Base-by-base conservation (phyloP, 2,113 vertebrate genomes). In the Microcebus jonahi region DNA sequence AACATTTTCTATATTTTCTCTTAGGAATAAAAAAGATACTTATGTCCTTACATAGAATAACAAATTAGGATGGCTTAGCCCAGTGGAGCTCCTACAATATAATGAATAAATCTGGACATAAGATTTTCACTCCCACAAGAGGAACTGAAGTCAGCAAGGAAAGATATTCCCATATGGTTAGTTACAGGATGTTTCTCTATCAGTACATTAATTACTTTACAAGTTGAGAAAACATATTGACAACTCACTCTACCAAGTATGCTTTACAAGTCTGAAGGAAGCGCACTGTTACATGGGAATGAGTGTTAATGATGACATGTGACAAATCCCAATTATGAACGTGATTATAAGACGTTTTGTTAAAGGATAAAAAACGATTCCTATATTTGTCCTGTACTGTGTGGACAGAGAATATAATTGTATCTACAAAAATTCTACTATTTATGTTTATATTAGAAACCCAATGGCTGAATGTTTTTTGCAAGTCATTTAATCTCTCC, bases 131-230 rank as follows among this genome's bases (percentile, higher is more conserved):
- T 95, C 71, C 67, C 83, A 63, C 6, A 42, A 29, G 59, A 29
- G 82, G 50, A 67, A 29, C 6, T 27, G 45, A 68, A 88, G 34
- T 68, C n/a, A 81, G 36, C 39, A 21, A 57, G 29, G 25, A 82
- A 57, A 77, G 70, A 12, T 36, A 79, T 89, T 67, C 89, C 79
- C 63, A 34, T 17, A 3, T 7, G 45, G 23, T 36, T 88, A 83
- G 73, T 82, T 90, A 15, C 14, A 61, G 23, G 59, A 53, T 48
- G 34, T 10, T 86, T 91, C 85, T 84, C n/a, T 31, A 8, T 5
- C 5, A 70, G 59, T 20, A 15, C 75, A 50, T 79, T 77, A 81
- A 92, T 94, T 91, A 80, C 83, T 96, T 91, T 76, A 87, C 20
- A 87, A 84, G 75, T 31, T 20, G 48, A 89, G 61, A 45, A 91